These are phyloP conservation scores for Drosophila prosaltans DNA, from an alignment of 1,140 invertebrate genomes.

Conservation along the genomic window DNA sequence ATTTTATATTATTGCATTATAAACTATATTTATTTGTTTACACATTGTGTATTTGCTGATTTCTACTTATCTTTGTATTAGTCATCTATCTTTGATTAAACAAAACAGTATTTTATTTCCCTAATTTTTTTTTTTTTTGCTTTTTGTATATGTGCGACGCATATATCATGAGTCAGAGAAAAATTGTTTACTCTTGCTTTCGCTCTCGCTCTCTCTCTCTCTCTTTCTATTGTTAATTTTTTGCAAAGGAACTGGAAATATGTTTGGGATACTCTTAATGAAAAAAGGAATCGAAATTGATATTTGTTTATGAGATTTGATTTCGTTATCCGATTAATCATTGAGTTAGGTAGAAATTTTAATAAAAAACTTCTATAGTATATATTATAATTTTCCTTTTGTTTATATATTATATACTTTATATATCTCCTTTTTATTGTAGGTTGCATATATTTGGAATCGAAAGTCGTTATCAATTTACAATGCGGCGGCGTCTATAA, in stretches of 20 bases:
- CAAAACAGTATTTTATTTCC: not conserved
- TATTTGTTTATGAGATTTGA: no score
- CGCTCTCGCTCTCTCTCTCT: not conserved
- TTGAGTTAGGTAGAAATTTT: no score
- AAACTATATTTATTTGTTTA: not conserved
- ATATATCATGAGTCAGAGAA: not conserved
- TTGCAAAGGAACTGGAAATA: no score
- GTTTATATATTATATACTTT: no score
- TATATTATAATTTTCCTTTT: no score
- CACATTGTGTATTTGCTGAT: not conserved
- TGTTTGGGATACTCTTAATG: no score
- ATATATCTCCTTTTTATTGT: no score
- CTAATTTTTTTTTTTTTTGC: not conserved
- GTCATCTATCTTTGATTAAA: not conserved
- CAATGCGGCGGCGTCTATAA: slow-evolving; percentile 23
- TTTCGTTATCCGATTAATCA: no score
- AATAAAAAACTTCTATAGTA: no score
- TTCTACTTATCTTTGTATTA: not conserved
- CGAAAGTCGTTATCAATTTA: not conserved
- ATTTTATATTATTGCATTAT: not conserved
- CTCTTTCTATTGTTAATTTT: no score
- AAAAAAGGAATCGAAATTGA: no score
- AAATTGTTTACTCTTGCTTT: not conserved
- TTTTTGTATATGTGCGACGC: not conserved
- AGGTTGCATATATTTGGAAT: no score